Conservation (phyloP, 2,888 invertebrate genomes). For the Ditylenchus weischeri region DNA sequence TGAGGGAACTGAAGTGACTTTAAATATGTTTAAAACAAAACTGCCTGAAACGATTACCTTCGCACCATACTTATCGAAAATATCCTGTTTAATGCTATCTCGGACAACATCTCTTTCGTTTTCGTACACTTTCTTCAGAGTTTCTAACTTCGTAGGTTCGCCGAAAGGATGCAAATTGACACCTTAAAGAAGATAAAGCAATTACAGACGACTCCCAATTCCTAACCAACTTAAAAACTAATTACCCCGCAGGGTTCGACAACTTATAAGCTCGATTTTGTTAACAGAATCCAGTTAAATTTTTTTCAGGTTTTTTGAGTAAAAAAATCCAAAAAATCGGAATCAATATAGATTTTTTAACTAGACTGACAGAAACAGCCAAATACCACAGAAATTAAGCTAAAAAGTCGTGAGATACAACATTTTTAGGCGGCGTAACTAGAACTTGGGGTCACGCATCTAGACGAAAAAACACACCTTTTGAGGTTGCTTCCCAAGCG, state of each 20-base stretch:
- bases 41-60: constrained; percentile 13
- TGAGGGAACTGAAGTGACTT: not conserved
- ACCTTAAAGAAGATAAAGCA: constrained; percentile 62
- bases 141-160: constrained; percentile 92
- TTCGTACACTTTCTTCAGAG: constrained; percentile 82
- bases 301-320: too few species aligned
- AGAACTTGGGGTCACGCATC: not conserved
- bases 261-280: too few species aligned
- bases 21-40: not conserved
- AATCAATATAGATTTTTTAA: too few species aligned
- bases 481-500: constrained; percentile 55
- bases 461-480: constrained; percentile 27
- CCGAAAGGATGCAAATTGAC: constrained; percentile 91
- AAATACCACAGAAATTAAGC: too few species aligned
- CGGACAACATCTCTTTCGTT: constrained; percentile 82
- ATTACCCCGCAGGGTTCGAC: too few species aligned
- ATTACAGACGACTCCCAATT: too few species aligned
- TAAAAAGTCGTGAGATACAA: too few species aligned
- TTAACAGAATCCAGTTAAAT: too few species aligned
- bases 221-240: too few species aligned
- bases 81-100: constrained; percentile 72
- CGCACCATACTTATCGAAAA: constrained; percentile 90
- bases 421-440: too few species aligned
- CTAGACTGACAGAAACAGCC: too few species aligned
- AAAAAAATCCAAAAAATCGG: too few species aligned